These are phyloP conservation scores for Glandiceps talaboti DNA, from an alignment of 53 echinoderm and acorn worm genomes.

Conservation along the genomic window DNA sequence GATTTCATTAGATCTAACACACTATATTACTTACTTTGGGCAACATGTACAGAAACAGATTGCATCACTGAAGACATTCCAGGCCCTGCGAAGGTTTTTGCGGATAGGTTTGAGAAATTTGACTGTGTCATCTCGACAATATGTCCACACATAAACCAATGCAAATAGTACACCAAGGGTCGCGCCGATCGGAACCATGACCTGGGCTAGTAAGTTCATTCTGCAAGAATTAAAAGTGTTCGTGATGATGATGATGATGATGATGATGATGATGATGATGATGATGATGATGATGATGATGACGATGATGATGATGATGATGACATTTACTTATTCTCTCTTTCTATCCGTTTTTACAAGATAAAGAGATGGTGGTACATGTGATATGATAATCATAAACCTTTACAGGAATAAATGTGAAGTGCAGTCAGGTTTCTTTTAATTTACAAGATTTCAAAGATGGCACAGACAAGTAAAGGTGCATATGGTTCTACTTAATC, in stretches of 20 bases:
- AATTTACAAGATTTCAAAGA: too few relatives aligned
- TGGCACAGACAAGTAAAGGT: too few relatives aligned
- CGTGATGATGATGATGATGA: constrained; percentile 7
- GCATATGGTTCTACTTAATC: too few relatives aligned
- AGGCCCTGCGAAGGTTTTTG: constrained; percentile 22
- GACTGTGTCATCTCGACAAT: constrained; percentile 72
- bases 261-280: constrained; percentile 6
- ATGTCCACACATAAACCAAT: constrained; percentile 39
- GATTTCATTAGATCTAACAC: too few relatives aligned
- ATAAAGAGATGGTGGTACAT: too few relatives aligned
- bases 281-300: constrained; percentile 10
- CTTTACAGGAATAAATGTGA: too few relatives aligned
- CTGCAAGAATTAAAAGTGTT: constrained; percentile 12
- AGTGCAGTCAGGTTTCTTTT: too few relatives aligned
- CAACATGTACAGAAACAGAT: constrained; percentile 67
- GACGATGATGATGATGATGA: constrained; percentile 11
- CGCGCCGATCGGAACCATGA: constrained; percentile 31
- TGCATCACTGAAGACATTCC: constrained; percentile 37
- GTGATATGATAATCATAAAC: too few relatives aligned
- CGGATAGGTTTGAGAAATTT: constrained; percentile 38
- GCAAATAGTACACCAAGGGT: constrained; percentile 33
- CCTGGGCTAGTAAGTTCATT: constrained; percentile 49
- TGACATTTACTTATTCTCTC: too few relatives aligned
- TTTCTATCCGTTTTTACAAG: too few relatives aligned
- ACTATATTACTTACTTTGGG: constrained; percentile 65